A percentile compares a stretch with the other conserved stretches of the same genome.
These are phyloP conservation scores for Microctonus brassicae DNA, from an alignment of 2,888 invertebrate genomes.

Conservation along the genomic window DNA sequence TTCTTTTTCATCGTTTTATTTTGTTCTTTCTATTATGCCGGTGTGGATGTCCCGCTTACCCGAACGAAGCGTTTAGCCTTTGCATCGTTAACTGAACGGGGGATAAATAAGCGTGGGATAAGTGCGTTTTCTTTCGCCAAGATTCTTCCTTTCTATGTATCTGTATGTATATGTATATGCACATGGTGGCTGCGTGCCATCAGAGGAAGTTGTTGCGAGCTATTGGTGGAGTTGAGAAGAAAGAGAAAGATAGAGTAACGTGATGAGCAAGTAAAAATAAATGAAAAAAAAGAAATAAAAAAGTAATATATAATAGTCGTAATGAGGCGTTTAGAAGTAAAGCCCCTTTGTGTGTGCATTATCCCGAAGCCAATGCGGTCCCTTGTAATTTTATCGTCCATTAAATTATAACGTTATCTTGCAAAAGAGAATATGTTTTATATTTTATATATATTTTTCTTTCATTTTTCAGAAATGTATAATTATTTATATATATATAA, in stretches of 20 bases:
- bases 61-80: slow-evolving; percentile 30
- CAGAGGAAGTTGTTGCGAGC: slow-evolving; percentile 18
- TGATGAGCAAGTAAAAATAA: slow-evolving; percentile 26
- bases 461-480: background rate
- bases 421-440: slow-evolving; percentile 3
- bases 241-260: slow-evolving; percentile 2
- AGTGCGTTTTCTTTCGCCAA: slow-evolving; percentile 25
- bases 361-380: slow-evolving; percentile 21
- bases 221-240: slow-evolving; percentile 24
- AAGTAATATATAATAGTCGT: slow-evolving; percentile 22
- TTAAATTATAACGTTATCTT: slow-evolving; percentile 21
- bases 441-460: background rate
- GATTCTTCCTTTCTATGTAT: background rate
- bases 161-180: background rate
- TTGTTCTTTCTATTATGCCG: slow-evolving; percentile 8
- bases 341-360: slow-evolving; percentile 23
- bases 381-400: slow-evolving; percentile 27
- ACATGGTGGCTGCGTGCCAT: background rate
- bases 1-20: background rate
- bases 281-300: too few relatives aligned
- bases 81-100: slow-evolving; percentile 30
- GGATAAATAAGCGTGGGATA: slow-evolving; percentile 33
- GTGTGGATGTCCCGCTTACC: background rate
- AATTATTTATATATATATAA: background rate
- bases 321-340: slow-evolving; percentile 31